A percentile compares a stretch with the other conserved stretches of the same genome.
Conservation (phyloP, 1,140 invertebrate species). For the Elysia chlorotica region DNA sequence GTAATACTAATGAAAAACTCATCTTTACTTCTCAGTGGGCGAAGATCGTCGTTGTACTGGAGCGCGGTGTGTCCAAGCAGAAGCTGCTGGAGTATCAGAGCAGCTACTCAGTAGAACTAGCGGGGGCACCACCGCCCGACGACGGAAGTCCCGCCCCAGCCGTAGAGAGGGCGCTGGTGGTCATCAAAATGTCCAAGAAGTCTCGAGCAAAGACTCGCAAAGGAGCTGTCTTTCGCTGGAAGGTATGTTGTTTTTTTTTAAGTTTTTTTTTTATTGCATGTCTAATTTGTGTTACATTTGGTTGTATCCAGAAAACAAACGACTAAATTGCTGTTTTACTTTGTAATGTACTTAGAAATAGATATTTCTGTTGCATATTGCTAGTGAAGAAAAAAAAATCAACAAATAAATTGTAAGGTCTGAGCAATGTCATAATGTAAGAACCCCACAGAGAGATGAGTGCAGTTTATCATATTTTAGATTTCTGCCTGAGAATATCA, state of each 20-base stretch:
- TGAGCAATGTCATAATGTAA: too few relatives aligned
- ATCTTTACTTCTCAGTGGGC: conserved; percentile 77
- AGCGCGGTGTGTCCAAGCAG: conserved; percentile 86
- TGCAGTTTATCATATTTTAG: too few relatives aligned
- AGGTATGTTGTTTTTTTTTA: conserved; percentile 66
- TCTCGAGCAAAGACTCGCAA: conserved; percentile 95
- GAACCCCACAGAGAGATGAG: too few relatives aligned
- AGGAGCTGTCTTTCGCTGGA: conserved; percentile 96
- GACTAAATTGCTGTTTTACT: too few relatives aligned
- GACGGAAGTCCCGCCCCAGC: conserved; percentile 72
- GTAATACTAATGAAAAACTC: not conserved
- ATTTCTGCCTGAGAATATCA: too few relatives aligned
- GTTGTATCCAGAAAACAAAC: too few relatives aligned
- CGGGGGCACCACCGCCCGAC: conserved; percentile 51
- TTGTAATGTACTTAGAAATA: too few relatives aligned
- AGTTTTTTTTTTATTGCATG: too few relatives aligned
- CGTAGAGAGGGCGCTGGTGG: conserved; percentile 86
- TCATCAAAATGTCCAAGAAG: conserved; percentile 96
- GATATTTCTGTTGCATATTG: too few relatives aligned
- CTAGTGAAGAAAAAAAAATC: too few relatives aligned
- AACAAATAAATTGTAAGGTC: too few relatives aligned
- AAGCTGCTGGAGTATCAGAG: conserved; percentile 89
- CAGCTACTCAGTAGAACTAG: conserved; percentile 92
- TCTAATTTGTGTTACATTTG: too few relatives aligned
- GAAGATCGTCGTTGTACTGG: conserved; percentile 94